Evolutionary conservation across 2,113 vertebrate species (phyloP), one percentile per base, ranked within the genome.

Genomic region (Dromas ardeola): DNA sequence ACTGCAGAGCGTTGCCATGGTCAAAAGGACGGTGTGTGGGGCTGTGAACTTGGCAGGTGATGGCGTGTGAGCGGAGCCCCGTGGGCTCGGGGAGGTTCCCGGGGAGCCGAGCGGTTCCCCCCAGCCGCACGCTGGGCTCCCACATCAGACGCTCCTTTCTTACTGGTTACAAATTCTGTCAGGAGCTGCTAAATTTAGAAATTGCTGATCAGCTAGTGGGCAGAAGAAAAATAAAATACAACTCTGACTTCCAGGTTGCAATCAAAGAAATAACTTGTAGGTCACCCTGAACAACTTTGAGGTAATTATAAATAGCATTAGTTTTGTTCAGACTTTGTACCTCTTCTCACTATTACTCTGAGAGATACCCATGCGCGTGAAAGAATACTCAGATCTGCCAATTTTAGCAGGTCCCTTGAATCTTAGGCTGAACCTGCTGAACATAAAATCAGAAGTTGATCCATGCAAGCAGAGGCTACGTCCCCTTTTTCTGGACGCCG

Each of bases 371-470:
- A 7, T 8, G 1, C 36, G 3, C 5, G 1, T 1, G 15, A 29
- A 29, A 4, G 36, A 43, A 50, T 6, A 5, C 34, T 45, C 43
- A 6, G 52, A 26, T 25, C 36, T 27, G 36, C 43, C 59, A 2
- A 1, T 10, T 17, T 49, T 3, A 42, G 69, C 50, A 30, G 59
- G 50, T 36, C 20, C 42, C 67, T 12, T 5, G 30, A 32, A 26
- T 1, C 27, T 26, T 13, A 15, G 22, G 5, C 27, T 7, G 36
- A 32, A 15, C 36, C 53, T 4, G 11, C 50, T 11, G 10, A 52
- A 40, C 18, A 2, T 0, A 13, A 20, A 23, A 12, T 3, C 49
- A 2, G 15, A 4, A 30, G 43, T 3, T 1, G 7, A 14, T 15
- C 59, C 30, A 1, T 0, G 50, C n/a, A 3, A 22, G 56, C 0